Base-by-base conservation (phyloP, 2,888 invertebrate genomes). In the Biston betularia region DNA sequence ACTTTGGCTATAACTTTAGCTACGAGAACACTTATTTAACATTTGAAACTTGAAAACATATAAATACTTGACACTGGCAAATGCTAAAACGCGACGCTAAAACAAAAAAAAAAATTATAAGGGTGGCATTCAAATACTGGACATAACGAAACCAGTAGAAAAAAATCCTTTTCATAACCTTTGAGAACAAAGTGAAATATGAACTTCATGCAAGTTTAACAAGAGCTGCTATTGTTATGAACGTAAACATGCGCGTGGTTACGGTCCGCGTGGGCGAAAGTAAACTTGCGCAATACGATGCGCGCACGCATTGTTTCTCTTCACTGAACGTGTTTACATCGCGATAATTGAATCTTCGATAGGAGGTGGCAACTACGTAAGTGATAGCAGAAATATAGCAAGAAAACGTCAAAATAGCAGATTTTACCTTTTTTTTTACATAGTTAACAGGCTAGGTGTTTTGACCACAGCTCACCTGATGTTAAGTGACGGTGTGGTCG, bases 211-310 rank as follows among this genome's bases (percentile, higher is more conserved):
- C n/a, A 5, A 52, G 50, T 56, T 33, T 44, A 61, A 52, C 56
- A 46, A 49, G 40, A 58, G 48, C n/a, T 8, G 35, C 57, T 61
- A 65, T 65, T 54, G 52, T 55, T 55, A 44, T 50, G 10, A 57
- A 61, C 57, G 63, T 68, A 59, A 63, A 71, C 59, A 71, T 49
- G 14, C 56, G 50, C 54, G 56, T 54, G 49, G 59, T 65, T 63
- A 60, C 67, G 55, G 59, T 55, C 46, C 50, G 67, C 67, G 67
- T 63, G 75, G 76, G 84, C 81, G 85, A 84, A 85, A 85, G 83
- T 84, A 82, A 83, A 78, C 80, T 86, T 85, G 84, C 82, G 85
- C 83, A 87, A 86, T 76, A 76, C 76, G 78, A 81, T 79, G 80
- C 78, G 75, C 78, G 67, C 56, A 73, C 76, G 78, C 80, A 81